Percentiles rank a stretch among this genome's conserved stretches.
These are phyloP conservation scores for Drosophila picticornis DNA, from an alignment of 2,888 invertebrate species.

Conservation along the genomic window DNA sequence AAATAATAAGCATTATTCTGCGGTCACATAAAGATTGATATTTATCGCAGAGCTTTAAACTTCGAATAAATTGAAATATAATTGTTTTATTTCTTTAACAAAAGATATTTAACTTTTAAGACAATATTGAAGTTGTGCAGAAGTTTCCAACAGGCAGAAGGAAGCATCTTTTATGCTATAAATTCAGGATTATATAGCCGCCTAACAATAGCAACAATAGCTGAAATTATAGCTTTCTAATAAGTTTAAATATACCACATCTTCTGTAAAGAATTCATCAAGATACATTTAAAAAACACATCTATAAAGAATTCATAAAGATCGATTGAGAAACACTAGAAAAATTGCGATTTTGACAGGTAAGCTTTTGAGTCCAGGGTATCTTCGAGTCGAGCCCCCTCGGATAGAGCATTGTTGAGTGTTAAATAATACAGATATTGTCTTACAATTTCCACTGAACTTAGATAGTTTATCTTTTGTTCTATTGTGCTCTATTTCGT, in stretches of 20 bases:
- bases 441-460: neutral
- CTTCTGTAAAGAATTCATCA: neutral
- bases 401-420: neutral
- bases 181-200: too few species aligned
- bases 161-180: neutral
- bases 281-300: too few species aligned
- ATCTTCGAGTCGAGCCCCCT: neutral
- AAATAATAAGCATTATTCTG: conserved; percentile 8
- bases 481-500: neutral
- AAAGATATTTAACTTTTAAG: neutral
- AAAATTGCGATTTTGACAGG: neutral
- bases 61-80: neutral
- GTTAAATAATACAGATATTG: neutral
- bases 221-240: neutral
- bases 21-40: conserved; percentile 5
- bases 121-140: neutral
- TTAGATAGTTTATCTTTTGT: neutral
- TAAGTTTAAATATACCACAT: neutral
- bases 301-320: neutral
- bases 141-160: neutral
- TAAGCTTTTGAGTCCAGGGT: neutral
- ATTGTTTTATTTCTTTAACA: too few species aligned
- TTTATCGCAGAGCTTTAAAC: neutral
- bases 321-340: neutral
- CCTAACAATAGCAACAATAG: neutral